These are phyloP conservation scores for Euglossa dilemma DNA, from an alignment of 1,140 invertebrate species.

Conservation along the genomic window DNA sequence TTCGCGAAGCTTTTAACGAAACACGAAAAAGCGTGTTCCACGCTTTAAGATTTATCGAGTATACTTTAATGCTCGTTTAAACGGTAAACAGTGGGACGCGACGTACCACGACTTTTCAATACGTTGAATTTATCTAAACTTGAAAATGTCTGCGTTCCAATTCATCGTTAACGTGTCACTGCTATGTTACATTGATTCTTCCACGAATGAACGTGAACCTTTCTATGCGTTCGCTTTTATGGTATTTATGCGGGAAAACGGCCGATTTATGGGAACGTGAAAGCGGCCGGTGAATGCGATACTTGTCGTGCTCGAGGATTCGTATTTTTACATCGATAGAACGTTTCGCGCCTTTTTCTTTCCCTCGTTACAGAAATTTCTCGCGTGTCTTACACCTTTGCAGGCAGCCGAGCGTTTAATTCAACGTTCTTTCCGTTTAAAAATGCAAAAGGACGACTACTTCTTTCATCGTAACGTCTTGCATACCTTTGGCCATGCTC, in stretches of 20 bases:
- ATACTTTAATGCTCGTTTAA: not conserved
- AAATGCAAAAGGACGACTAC: not conserved
- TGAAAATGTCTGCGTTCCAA: not conserved
- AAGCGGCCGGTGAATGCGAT: not conserved
- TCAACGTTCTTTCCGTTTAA: not conserved
- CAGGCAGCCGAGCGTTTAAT: not conserved
- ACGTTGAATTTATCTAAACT: not conserved
- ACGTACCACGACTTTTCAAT: not conserved
- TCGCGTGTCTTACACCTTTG: too few species aligned
- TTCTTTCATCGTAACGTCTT: too few species aligned
- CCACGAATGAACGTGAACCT: not conserved
- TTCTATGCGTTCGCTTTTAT: not conserved
- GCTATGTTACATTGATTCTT: not conserved
- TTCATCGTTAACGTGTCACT: not conserved
- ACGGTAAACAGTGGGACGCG: not conserved
- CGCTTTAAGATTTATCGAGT: not conserved
- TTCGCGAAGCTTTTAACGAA: not conserved
- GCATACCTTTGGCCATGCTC: not conserved
- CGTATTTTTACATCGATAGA: not conserved
- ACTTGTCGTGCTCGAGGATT: not conserved
- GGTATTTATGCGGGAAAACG: not conserved
- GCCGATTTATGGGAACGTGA: too few species aligned
- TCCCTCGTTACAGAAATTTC: not conserved
- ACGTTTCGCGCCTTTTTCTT: not conserved
- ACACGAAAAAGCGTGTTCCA: too few species aligned